phyloP scores from a whole-genome alignment of 2,113 vertebrate genomes.

The Mus pahari region DNA sequence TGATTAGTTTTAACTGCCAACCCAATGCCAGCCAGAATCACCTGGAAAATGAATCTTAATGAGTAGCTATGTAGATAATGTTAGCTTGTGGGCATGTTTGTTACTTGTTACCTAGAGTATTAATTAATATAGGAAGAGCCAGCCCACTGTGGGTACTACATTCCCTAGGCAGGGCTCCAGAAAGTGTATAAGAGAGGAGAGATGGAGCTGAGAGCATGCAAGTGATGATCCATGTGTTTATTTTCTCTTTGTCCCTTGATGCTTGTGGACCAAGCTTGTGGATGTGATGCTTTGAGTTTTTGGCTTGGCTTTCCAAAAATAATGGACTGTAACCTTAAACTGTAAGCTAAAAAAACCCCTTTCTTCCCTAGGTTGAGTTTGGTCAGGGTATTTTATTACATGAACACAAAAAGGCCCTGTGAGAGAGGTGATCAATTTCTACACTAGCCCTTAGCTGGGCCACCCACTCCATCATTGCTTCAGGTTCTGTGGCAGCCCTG shows the following conservation, averaged over 20 bases:
- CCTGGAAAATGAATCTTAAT: neutral
- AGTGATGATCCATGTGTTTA: neutral
- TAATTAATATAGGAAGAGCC: too few relatives aligned
- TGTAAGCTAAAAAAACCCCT: neutral
- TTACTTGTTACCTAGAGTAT: neutral
- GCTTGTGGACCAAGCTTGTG: neutral
- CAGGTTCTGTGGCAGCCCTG: neutral
- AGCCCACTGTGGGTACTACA: neutral
- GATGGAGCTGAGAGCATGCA: neutral
- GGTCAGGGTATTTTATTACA: neutral
- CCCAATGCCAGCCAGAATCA: neutral
- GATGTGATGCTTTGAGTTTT: neutral
- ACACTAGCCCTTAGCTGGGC: neutral
- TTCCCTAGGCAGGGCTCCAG: neutral
- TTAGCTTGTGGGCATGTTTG: too few relatives aligned
- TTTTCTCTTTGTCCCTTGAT: neutral
- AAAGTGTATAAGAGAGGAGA: neutral
- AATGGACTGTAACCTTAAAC: neutral
- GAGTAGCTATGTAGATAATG: neutral
- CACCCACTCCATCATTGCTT: neutral
- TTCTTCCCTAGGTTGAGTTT: neutral
- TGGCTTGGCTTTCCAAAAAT: neutral
- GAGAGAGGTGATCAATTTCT: neutral
- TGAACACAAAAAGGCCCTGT: neutral
- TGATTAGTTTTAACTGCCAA: neutral